A percentile compares a stretch with the other conserved stretches of the same genome.
These are phyloP conservation scores for Osmoderma eremita DNA, from an alignment of 2,888 invertebrate species.

Conservation along the genomic window DNA sequence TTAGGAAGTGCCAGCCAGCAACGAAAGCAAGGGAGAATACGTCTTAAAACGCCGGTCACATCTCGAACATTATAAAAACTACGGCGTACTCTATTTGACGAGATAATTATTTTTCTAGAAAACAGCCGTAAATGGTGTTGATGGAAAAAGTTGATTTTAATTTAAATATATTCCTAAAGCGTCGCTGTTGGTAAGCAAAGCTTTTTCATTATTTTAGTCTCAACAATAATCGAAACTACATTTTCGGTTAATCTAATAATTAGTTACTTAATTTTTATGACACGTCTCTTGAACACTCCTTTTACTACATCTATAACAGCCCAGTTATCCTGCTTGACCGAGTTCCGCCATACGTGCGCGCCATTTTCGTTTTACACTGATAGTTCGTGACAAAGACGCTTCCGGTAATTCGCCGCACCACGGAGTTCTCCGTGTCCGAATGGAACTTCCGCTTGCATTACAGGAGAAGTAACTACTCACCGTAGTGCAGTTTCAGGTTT, in stretches of 20 bases:
- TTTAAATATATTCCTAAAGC: no score
- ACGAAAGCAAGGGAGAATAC: no score
- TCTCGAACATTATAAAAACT: conserved; percentile 11
- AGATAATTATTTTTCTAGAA: conserved; percentile 23
- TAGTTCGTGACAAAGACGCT: conserved; percentile 47
- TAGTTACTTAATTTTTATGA: no score
- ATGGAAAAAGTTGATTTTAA: conserved; percentile 38
- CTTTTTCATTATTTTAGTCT: no score
- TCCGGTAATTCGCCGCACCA: conserved; percentile 47
- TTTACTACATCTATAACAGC: no score
- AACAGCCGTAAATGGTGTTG: conserved; percentile 3
- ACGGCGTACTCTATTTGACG: conserved; percentile 20
- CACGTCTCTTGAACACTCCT: no score
- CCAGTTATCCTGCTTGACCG: neutral
- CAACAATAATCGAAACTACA: no score
- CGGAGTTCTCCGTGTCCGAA: conserved; percentile 27
- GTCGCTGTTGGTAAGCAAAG: no score
- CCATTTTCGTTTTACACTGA: conserved; percentile 42
- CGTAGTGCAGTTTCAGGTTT: conserved; percentile 5
- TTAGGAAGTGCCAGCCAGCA: no score
- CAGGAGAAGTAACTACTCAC: neutral
- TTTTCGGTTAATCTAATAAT: no score
- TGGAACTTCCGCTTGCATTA: conserved; percentile 16
- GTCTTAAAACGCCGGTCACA: conserved; percentile 5
- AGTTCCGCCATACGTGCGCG: neutral